Percentiles rank a stretch among this genome's conserved stretches.
Conservation (phyloP, 2,113 vertebrate species). For the Hyaena hyaena region DNA sequence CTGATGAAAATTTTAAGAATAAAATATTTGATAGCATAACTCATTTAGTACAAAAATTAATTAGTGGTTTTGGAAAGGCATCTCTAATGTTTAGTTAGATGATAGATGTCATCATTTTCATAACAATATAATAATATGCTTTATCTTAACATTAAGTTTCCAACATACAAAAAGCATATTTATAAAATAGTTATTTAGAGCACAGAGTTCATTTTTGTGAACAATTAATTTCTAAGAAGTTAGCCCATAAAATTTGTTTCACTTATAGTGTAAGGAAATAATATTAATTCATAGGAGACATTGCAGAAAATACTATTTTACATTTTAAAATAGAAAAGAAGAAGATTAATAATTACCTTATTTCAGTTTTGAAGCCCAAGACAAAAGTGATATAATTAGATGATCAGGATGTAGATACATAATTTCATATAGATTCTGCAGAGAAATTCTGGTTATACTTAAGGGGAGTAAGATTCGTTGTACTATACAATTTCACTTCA, state of each 20-base stretch:
- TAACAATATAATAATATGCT: constrained; percentile 47
- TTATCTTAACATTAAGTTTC: constrained; percentile 40
- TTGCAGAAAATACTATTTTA: constrained; percentile 23
- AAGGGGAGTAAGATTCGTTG: background rate
- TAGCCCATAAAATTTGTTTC: constrained; percentile 30
- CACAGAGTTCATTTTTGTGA: constrained; percentile 39
- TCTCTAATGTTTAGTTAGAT: constrained; percentile 32
- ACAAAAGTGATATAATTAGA: background rate
- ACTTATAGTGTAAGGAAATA: background rate
- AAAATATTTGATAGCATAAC: constrained; percentile 32
- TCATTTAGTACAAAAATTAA: constrained; percentile 36
- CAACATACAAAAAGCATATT: constrained; percentile 12
- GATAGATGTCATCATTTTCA: constrained; percentile 17
- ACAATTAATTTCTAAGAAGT: constrained; percentile 18
- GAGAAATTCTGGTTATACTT: background rate
- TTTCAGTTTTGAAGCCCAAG: constrained; percentile 9
- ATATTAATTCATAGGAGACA: background rate
- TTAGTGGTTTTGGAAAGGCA: constrained; percentile 29
- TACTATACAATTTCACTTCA: background rate
- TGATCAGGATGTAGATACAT: background rate
- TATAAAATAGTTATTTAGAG: constrained; percentile 25
- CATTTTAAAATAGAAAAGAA: constrained; percentile 11
- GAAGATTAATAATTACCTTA: background rate
- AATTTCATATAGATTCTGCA: background rate
- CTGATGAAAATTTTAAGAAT: constrained; percentile 35